These are phyloP conservation scores for Anoplius nigerrimus DNA, from an alignment of 2,888 invertebrate species.

Conservation along the genomic window DNA sequence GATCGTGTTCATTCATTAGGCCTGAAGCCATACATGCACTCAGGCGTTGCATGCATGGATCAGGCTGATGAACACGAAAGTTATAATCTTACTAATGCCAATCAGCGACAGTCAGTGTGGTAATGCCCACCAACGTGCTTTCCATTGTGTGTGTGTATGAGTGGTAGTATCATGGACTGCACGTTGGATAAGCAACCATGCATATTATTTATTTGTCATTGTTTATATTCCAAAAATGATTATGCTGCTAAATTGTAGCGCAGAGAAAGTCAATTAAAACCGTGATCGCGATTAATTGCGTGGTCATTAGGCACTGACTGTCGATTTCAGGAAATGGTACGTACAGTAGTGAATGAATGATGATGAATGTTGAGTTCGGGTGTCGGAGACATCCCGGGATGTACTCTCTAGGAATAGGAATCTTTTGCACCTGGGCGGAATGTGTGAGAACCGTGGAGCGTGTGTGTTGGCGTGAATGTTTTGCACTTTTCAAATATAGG, in stretches of 20 bases:
- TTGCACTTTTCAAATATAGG: neutral
- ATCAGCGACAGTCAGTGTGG: neutral
- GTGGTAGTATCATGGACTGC: neutral
- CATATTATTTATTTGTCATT: neutral
- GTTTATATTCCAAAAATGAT: neutral
- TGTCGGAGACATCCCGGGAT: slow-evolving; percentile 18
- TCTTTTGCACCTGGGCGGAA: slow-evolving; percentile 15
- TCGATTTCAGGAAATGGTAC: slow-evolving; percentile 17
- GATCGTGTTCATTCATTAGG: neutral
- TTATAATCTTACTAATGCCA: neutral
- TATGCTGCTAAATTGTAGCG: too few species aligned
- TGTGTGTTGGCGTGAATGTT: slow-evolving; percentile 3
- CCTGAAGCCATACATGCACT: neutral
- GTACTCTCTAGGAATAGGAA: slow-evolving; percentile 15
- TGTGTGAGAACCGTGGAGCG: slow-evolving; percentile 16
- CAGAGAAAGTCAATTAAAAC: too few species aligned
- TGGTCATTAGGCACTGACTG: slow-evolving; percentile 4
- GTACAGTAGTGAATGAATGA: neutral
- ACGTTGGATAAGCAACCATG: neutral
- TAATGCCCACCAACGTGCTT: slow-evolving; percentile 6
- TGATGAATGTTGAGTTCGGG: neutral
- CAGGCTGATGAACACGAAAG: neutral
- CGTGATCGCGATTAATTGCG: too few species aligned
- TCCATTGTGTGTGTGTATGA: slow-evolving; percentile 3
- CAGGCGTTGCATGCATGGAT: slow-evolving; percentile 2